A percentile compares a stretch with the other conserved stretches of the same genome.
These are phyloP conservation scores for Caenorhabditis imperialis DNA, from an alignment of 2,888 invertebrate species.

Conservation along the genomic window DNA sequence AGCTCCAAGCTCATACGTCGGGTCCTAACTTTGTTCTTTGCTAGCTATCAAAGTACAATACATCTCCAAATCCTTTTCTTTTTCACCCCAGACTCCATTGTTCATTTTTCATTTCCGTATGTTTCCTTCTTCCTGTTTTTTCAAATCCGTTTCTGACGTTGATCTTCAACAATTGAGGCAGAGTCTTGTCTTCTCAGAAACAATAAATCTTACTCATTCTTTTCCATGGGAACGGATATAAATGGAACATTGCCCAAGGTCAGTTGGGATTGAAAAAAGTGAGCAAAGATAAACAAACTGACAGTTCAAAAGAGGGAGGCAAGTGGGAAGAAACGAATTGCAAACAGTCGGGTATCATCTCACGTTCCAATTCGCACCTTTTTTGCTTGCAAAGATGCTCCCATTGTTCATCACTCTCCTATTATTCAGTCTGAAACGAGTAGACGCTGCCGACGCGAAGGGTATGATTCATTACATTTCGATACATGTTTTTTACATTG, in stretches of 20 bases:
- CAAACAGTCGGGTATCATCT: constrained; percentile 46
- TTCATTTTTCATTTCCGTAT: background rate
- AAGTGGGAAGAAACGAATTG: constrained; percentile 39
- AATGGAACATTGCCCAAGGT: no score
- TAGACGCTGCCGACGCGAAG: constrained; percentile 18
- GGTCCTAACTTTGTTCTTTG: constrained; percentile 26
- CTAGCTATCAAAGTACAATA: constrained; percentile 21
- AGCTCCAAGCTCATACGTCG: constrained; percentile 44
- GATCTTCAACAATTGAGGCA: no score
- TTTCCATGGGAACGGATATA: constrained; percentile 2
- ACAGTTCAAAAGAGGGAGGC: constrained; percentile 39
- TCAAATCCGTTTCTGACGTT: background rate
- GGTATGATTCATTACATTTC: constrained; percentile 28
- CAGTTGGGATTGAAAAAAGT: background rate
- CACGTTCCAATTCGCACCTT: constrained; percentile 14
- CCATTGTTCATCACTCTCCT: background rate
- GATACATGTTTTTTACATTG: background rate
- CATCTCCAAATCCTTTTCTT: background rate
- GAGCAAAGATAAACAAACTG: constrained; percentile 25
- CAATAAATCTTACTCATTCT: background rate
- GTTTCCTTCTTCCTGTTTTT: background rate
- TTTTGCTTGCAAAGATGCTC: no score
- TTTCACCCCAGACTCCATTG: background rate
- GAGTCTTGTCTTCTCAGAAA: constrained; percentile 11
- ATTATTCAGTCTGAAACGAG: background rate